Evolutionary conservation across 2,888 invertebrate species (phyloP).

Genomic region (Andrena dorsata): DNA sequence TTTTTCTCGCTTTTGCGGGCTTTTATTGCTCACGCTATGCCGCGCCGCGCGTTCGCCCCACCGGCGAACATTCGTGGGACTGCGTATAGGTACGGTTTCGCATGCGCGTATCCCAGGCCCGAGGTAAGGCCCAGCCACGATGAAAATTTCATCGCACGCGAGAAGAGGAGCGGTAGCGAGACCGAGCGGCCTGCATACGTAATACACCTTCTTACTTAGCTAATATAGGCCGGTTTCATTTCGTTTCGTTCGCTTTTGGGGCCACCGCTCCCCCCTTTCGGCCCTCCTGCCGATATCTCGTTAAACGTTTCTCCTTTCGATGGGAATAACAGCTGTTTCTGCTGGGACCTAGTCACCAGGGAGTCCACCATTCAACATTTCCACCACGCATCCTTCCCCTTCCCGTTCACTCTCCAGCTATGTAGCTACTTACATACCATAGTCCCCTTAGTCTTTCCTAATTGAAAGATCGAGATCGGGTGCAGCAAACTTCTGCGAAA

Average conservation of each 20-base stretch:
- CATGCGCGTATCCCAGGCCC: constrained; percentile 61
- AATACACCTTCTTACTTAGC: constrained; percentile 77
- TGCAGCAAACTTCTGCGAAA: background rate
- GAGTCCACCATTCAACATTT: background rate
- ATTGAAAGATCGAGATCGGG: background rate
- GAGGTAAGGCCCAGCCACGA: constrained; percentile 42
- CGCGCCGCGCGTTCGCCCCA: constrained; percentile 14
- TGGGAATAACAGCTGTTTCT: constrained; percentile 28
- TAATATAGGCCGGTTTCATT: constrained; percentile 76
- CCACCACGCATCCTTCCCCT: background rate
- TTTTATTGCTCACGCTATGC: constrained; percentile 64
- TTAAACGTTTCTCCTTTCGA: constrained; percentile 48
- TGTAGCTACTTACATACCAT: background rate
- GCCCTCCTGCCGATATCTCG: constrained; percentile 47
- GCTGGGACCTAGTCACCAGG: constrained; percentile 17
- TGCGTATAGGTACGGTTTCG: constrained; percentile 68
- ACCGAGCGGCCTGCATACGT: constrained; percentile 77
- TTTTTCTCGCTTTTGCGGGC: constrained; percentile 66
- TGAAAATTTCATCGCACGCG: constrained; percentile 75
- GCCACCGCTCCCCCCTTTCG: constrained; percentile 56
- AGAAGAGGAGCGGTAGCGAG: constrained; percentile 60
- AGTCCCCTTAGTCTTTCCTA: background rate
- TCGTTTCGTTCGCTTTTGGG: constrained; percentile 52
- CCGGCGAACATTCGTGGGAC: constrained; percentile 68
- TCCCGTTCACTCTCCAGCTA: too few species aligned